These are phyloP conservation scores for Calosoma granatense DNA, from an alignment of 1,140 invertebrate species.

Conservation along the genomic window DNA sequence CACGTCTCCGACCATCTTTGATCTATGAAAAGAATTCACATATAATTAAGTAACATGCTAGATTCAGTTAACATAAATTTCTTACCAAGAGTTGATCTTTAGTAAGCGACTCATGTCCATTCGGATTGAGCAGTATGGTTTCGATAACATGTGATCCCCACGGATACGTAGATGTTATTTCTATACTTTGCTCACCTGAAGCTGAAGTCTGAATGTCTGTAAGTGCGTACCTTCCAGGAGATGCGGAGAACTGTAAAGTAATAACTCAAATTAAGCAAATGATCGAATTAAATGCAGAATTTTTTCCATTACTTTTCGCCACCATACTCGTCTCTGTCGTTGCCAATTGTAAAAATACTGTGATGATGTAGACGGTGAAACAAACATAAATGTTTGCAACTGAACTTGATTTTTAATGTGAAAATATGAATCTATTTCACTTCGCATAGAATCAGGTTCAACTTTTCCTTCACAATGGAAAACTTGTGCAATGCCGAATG, in stretches of 20 bases:
- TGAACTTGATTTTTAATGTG: conserved; percentile 13
- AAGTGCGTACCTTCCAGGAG: conserved; percentile 49
- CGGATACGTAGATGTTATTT: conserved; percentile 13
- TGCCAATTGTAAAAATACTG: conserved; percentile 58
- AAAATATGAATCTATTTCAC: conserved; percentile 20
- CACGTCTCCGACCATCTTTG: conserved; percentile 33
- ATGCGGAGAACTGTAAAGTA: conserved; percentile 54
- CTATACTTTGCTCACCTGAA: not conserved
- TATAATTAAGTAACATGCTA: not conserved
- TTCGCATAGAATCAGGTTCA: conserved; percentile 32
- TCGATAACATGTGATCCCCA: conserved; percentile 34
- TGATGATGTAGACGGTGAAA: conserved; percentile 33
- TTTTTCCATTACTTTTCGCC: conserved; percentile 50
- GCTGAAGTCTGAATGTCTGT: conserved; percentile 37
- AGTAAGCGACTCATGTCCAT: conserved; percentile 16
- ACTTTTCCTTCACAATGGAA: conserved; percentile 26
- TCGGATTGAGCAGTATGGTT: conserved; percentile 21
- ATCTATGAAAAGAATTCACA: conserved; percentile 29
- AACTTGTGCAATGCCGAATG: conserved; percentile 41
- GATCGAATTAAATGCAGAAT: conserved; percentile 28
- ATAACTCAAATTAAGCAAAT: too few relatives aligned
- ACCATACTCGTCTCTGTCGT: conserved; percentile 67
- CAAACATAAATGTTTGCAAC: conserved; percentile 29
- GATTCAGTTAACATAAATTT: not conserved
- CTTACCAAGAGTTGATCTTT: conserved; percentile 8